A percentile compares a stretch with the other conserved stretches of the same genome.
These are phyloP conservation scores for Nansenia antarctica DNA, from an alignment of 2,113 vertebrate genomes.

Conservation along the genomic window DNA sequence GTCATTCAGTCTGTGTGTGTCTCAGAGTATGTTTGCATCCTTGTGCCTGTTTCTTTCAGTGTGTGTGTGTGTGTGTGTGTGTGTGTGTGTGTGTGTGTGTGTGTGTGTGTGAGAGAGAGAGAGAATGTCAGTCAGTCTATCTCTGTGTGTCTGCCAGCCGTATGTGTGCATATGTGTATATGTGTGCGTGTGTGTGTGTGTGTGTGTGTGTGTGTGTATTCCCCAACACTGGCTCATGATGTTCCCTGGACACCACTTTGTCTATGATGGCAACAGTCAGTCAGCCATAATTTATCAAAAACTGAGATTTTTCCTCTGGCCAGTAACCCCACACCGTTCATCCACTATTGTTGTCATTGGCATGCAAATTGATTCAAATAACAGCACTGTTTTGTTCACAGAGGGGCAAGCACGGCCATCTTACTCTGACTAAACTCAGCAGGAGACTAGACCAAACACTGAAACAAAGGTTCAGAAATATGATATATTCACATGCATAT, in stretches of 20 bases:
- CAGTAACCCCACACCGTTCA: not conserved
- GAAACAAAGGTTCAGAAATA: not conserved
- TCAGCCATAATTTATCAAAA: not conserved
- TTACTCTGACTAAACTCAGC: not conserved
- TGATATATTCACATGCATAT: not conserved
- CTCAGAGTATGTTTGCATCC: no score
- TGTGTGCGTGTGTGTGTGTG: constrained; percentile 6
- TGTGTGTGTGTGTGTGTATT: not conserved
- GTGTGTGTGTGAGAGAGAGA: not conserved
- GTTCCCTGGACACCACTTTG: not conserved
- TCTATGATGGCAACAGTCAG: not conserved
- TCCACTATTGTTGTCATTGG: not conserved
- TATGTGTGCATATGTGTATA: no score
- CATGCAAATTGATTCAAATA: constrained; percentile 1
- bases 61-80: constrained; percentile 1
- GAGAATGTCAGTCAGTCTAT: not conserved
- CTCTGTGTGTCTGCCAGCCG: constrained; percentile 2
- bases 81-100: constrained; percentile 7
- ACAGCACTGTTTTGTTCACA: not conserved
- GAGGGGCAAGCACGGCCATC: not conserved
- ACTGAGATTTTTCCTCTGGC: not conserved
- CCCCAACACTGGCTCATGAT: not conserved
- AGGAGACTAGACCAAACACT: not conserved
- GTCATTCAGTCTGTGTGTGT: constrained; percentile 3
- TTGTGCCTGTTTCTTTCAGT: no score